Conservation (phyloP, 2,797 vertebrate genomes). For the Enteromius paludinosus region DNA sequence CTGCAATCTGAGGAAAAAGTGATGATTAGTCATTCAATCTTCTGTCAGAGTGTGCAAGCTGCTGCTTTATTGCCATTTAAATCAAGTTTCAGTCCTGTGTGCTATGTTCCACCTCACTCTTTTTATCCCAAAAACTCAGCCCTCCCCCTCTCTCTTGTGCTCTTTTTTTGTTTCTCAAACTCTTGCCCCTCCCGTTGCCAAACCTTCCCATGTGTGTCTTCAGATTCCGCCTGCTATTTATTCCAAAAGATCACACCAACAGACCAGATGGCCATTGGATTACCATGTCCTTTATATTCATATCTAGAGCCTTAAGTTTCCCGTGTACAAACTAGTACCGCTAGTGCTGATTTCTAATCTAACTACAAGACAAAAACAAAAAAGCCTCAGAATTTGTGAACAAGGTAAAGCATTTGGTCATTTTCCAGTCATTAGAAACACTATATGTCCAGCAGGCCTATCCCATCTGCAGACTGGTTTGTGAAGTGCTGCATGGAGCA, state of each 20-base stretch:
- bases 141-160: constrained; percentile 36
- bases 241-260: constrained; percentile 78
- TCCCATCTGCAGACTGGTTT: constrained; percentile 81
- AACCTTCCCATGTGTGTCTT: constrained; percentile 74
- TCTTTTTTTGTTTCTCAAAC: constrained; percentile 32
- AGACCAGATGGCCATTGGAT: constrained; percentile 83
- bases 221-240: constrained; percentile 80
- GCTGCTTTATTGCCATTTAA: constrained; percentile 78
- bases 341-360: not conserved
- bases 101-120: constrained; percentile 48
- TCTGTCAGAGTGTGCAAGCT: constrained; percentile 67
- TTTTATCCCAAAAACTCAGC: constrained; percentile 48
- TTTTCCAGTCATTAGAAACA: constrained; percentile 76
- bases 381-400: not conserved
- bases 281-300: constrained; percentile 83
- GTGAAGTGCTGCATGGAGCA: constrained; percentile 75
- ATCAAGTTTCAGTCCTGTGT: constrained; percentile 76
- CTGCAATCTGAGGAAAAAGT: constrained; percentile 57
- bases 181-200: constrained; percentile 44
- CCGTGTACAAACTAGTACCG: constrained; percentile 66
- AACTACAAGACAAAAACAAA: not conserved
- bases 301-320: constrained; percentile 75
- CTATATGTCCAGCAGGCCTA: constrained; percentile 79
- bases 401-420: constrained; percentile 68
- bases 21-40: constrained; percentile 78